A percentile compares a stretch with the other conserved stretches of the same genome.
phyloP scores from a whole-genome alignment of 2,888 invertebrate genomes.

The Tetragnatha montana region DNA sequence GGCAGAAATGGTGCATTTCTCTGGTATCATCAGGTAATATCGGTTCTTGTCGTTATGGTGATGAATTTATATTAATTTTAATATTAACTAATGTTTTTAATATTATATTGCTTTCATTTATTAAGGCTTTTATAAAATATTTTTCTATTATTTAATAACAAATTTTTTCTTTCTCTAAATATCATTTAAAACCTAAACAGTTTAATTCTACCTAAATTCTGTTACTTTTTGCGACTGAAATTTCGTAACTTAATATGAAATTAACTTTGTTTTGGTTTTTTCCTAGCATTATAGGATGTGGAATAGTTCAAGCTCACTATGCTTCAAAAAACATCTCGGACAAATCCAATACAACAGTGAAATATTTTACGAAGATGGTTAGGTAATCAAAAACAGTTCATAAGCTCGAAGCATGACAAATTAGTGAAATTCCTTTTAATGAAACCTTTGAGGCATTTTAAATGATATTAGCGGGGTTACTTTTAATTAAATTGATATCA shows the following conservation, averaged over 20 bases:
- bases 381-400: slow-evolving; percentile 75
- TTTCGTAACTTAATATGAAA: not conserved
- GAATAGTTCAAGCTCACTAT: slow-evolving; percentile 79
- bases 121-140: not conserved
- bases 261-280: not conserved
- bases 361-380: slow-evolving; percentile 79
- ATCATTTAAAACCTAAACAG: not conserved
- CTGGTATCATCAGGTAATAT: slow-evolving; percentile 78
- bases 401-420: too few species aligned
- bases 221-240: not conserved
- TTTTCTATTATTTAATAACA: not conserved
- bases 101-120: not conserved
- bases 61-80: too few species aligned
- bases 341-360: slow-evolving; percentile 79
- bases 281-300: slow-evolving; percentile 79
- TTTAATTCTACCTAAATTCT: not conserved
- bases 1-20: slow-evolving; percentile 80
- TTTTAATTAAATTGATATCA: not conserved
- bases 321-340: slow-evolving; percentile 79
- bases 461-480: not conserved
- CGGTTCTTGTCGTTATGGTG: not conserved
- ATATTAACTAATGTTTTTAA: not conserved
- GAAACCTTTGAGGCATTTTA: not conserved
- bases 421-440: too few species aligned
- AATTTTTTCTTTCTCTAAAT: not conserved